These are phyloP conservation scores for Enteromius fasciolatus DNA, from an alignment of 2,797 vertebrate genomes.

Conservation along the genomic window DNA sequence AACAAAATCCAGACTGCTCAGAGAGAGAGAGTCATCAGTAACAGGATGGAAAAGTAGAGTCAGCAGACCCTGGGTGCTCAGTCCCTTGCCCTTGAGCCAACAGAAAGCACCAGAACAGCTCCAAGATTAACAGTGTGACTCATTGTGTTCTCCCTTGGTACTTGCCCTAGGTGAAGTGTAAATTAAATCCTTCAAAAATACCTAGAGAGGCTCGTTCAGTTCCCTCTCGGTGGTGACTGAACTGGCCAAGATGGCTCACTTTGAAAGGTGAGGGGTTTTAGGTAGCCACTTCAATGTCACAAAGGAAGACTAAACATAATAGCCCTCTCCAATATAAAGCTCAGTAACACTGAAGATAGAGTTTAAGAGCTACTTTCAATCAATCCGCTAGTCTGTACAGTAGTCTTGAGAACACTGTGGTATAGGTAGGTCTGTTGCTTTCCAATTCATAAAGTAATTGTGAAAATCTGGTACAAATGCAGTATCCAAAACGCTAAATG, in stretches of 20 bases:
- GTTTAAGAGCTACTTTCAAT: background rate
- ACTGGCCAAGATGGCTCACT: constrained; percentile 11
- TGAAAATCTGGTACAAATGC: background rate
- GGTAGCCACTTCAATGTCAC: constrained; percentile 39
- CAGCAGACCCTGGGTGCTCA: constrained; percentile 45
- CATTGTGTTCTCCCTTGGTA: constrained; percentile 43
- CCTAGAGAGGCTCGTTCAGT: constrained; percentile 40
- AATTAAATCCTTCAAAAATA: constrained; percentile 53
- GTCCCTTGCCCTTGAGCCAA: constrained; percentile 18
- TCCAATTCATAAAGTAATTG: background rate
- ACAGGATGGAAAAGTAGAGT: constrained; percentile 37
- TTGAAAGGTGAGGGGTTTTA: constrained; percentile 33
- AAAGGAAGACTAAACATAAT: constrained; percentile 28
- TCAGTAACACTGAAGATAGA: constrained; percentile 2
- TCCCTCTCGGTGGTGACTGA: background rate
- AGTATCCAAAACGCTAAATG: background rate
- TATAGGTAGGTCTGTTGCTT: background rate
- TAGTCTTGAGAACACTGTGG: constrained; percentile 4
- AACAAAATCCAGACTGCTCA: constrained; percentile 38
- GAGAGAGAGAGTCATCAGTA: constrained; percentile 29
- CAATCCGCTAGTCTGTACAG: background rate
- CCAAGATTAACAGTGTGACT: constrained; percentile 60
- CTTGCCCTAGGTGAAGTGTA: constrained; percentile 50
- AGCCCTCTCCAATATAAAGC: constrained; percentile 15
- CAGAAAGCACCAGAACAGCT: constrained; percentile 40